A percentile compares a stretch with the other conserved stretches of the same genome.
These are phyloP conservation scores for Drosophila busckii DNA, from an alignment of 1,140 invertebrate genomes.

Conservation along the genomic window DNA sequence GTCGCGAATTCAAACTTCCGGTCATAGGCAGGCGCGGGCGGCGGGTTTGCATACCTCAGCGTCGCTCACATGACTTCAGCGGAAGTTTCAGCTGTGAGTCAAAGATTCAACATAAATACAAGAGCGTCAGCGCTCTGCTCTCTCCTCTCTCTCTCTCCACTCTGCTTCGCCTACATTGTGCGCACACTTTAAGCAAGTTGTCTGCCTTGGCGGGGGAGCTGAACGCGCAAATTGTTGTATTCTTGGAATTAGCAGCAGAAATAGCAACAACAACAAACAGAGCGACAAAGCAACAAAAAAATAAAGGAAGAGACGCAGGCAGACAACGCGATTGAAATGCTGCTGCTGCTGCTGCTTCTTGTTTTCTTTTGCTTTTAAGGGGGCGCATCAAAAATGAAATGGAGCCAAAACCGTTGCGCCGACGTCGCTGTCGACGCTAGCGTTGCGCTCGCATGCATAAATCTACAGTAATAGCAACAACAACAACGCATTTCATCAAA, in stretches of 20 bases:
- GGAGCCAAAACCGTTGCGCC: constrained; percentile 52
- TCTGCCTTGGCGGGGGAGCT: constrained; percentile 55
- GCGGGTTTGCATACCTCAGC: constrained; percentile 51
- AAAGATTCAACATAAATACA: constrained; percentile 48
- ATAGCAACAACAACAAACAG: constrained; percentile 26
- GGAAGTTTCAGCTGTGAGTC: constrained; percentile 48
- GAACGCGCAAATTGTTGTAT: constrained; percentile 71
- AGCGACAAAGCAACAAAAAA: constrained; percentile 11
- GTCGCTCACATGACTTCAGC: constrained; percentile 43
- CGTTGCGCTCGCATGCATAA: constrained; percentile 65
- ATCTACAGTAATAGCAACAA: constrained; percentile 60
- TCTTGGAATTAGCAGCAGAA: constrained; percentile 69
- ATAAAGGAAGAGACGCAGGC: constrained; percentile 9
- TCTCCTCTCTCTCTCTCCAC: not conserved
- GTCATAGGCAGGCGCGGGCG: constrained; percentile 49
- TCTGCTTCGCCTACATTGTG: not conserved
- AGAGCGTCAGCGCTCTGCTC: constrained; percentile 13
- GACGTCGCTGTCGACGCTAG: constrained; percentile 6
- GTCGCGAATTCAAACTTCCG: no score
- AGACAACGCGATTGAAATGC: constrained; percentile 32
- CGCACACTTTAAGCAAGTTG: constrained; percentile 7
- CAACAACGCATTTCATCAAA: constrained; percentile 69
- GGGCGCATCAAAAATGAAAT: constrained; percentile 63
- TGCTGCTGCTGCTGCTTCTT: no score
- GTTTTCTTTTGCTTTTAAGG: constrained; percentile 37